These are phyloP conservation scores for Cacatua alba DNA, from an alignment of 2,113 vertebrate species.

Conservation along the genomic window DNA sequence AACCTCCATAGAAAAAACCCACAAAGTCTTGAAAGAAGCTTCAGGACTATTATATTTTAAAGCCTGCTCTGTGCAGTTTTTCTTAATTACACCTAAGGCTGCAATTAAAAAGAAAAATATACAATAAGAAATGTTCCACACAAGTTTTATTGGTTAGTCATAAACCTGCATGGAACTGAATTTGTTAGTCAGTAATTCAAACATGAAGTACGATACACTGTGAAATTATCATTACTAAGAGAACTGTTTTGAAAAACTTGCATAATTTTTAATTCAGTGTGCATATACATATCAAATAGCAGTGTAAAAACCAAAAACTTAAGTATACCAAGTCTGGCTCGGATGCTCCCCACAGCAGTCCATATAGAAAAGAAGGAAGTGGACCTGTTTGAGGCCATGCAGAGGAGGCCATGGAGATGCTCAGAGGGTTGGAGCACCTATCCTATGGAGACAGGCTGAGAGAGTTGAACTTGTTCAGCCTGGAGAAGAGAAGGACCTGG, in stretches of 20 bases:
- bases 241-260: background rate
- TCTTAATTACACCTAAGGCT: background rate
- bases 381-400: background rate
- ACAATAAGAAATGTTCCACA: background rate
- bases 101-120: background rate
- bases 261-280: background rate
- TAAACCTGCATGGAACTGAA: background rate
- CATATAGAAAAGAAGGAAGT: background rate
- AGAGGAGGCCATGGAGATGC: background rate
- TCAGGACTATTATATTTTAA: background rate
- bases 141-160: background rate
- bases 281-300: rapidly evolving
- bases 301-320: background rate
- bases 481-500: background rate
- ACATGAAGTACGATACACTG: background rate
- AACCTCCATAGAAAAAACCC: background rate
- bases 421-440: background rate
- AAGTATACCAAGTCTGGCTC: background rate
- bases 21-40: background rate
- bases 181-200: background rate
- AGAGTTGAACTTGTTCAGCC: background rate
- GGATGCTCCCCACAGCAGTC: background rate
- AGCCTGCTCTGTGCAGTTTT: background rate
- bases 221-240: background rate
- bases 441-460: background rate